Evolutionary conservation across 2,888 invertebrate species (phyloP).

Genomic region (Aproaerema taeniolella): DNA sequence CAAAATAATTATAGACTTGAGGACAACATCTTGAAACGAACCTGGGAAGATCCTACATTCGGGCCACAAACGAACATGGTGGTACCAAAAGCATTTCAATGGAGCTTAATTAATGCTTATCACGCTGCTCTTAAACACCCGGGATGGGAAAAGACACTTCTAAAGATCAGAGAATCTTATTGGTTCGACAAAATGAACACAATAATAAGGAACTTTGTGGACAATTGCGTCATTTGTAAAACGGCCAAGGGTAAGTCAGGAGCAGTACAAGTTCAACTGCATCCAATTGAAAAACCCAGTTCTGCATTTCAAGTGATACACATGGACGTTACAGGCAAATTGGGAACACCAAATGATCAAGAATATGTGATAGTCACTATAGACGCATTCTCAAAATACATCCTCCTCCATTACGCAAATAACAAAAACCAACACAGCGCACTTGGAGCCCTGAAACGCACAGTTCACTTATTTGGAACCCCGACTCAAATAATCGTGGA

Average conservation of each 20-base stretch:
- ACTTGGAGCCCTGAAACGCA: constrained; percentile 14
- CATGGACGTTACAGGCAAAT: constrained; percentile 11
- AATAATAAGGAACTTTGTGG: no score
- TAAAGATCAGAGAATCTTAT: constrained; percentile 22
- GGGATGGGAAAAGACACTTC: constrained; percentile 26
- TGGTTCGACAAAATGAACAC: no score
- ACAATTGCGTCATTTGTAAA: no score
- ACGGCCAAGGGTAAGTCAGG: no score
- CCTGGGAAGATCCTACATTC: no score
- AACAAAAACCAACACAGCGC: constrained; percentile 16
- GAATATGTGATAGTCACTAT: no score
- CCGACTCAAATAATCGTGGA: no score
- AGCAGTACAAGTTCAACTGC: constrained; percentile 23
- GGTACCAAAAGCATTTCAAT: constrained; percentile 21
- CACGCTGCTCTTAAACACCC: constrained; percentile 23
- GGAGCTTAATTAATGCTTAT: no score
- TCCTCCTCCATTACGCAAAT: constrained; percentile 5
- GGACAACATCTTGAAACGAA: not conserved
- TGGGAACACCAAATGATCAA: no score
- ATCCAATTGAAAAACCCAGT: constrained; percentile 8
- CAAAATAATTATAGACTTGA: not conserved
- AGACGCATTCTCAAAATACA: no score
- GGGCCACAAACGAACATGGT: no score
- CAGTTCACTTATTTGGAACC: constrained; percentile 10
- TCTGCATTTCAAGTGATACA: constrained; percentile 9